Base-by-base conservation (phyloP, 2,113 vertebrate species). In the Rhinolophus sinicus region DNA sequence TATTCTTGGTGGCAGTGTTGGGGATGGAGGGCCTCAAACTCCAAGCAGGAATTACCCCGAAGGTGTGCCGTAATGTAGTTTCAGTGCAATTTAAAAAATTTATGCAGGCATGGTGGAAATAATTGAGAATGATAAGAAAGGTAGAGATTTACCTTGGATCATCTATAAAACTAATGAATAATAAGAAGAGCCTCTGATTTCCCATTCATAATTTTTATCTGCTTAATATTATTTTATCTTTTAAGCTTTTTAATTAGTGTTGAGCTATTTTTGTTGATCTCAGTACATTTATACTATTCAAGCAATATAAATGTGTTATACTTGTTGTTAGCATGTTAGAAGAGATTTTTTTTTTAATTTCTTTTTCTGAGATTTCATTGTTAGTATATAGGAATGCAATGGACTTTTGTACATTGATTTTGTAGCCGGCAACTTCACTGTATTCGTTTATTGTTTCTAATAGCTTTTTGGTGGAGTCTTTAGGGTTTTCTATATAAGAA, bases 231-330 rank as follows among this genome's bases (percentile, higher is more conserved):
- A 40, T 64, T 90, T 90, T 88, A 77, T 75, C 28, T 54, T 67
- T 86, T 72, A 96, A 78, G 38, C 18, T 72, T 96, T 50, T 89
- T 85, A 30, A 75, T 93, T 84, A 58, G 80, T 87, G 19, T 72
- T 85, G 13, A 93, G 4, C 3, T 33, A 86, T 94, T 93, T 90
- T 69, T 93, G 10, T 85, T 83, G 2, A 52, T 70, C 26, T 77
- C 70, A 67, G 91, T 35, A 50, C n/a, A 82, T 81, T 82, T 82
- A 81, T 75, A 35, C 7, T 75, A 64, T 67, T 81, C 6, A 91
- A 77, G 12, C 8, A 93, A 40, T 62, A 67, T 58, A 89, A 82
- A 76, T 80, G 19, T 64, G 33, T 33, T 75, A n/a, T 15, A n/a
- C 28, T 75, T 88, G 22, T 75, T 88, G 28, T 84, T 93, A 26